These are phyloP conservation scores for Antrozous pallidus DNA, from an alignment of 2,797 vertebrate genomes.

Conservation along the genomic window DNA sequence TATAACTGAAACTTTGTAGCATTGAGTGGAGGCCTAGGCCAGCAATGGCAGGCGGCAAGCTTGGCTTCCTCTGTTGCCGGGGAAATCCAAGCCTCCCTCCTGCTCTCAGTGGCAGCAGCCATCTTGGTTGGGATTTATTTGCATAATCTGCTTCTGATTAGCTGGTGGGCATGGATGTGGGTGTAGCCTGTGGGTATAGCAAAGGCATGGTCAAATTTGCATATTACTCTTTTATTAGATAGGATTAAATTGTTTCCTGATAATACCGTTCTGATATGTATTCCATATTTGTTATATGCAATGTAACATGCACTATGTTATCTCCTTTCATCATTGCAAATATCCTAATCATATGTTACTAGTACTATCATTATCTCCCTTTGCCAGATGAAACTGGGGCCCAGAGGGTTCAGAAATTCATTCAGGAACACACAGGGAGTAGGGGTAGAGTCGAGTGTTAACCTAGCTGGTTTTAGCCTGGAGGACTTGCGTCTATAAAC, in stretches of 20 bases:
- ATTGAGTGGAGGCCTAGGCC: too few relatives aligned
- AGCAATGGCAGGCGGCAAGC: too few relatives aligned
- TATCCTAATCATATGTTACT: neutral
- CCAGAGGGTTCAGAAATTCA: neutral
- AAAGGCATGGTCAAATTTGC: too few relatives aligned
- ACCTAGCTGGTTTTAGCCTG: neutral
- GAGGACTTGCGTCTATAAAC: neutral
- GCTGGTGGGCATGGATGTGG: too few relatives aligned
- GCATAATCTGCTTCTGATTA: too few relatives aligned
- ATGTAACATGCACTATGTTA: neutral
- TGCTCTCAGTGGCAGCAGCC: too few relatives aligned
- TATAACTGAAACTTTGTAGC: too few relatives aligned
- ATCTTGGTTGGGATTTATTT: too few relatives aligned
- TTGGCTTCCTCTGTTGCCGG: too few relatives aligned
- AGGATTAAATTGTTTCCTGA: neutral
- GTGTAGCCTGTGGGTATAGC: too few relatives aligned
- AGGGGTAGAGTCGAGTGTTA: neutral
- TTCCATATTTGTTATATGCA: neutral
- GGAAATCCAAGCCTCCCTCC: too few relatives aligned
- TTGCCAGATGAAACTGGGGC: conserved; percentile 1
- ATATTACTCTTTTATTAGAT: too few relatives aligned
- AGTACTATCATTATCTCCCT: neutral
- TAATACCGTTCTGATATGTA: neutral
- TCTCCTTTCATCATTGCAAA: neutral
- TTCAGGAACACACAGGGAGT: neutral